Base-by-base conservation (phyloP, 2,888 invertebrate genomes). In the Tipula lateralis region DNA sequence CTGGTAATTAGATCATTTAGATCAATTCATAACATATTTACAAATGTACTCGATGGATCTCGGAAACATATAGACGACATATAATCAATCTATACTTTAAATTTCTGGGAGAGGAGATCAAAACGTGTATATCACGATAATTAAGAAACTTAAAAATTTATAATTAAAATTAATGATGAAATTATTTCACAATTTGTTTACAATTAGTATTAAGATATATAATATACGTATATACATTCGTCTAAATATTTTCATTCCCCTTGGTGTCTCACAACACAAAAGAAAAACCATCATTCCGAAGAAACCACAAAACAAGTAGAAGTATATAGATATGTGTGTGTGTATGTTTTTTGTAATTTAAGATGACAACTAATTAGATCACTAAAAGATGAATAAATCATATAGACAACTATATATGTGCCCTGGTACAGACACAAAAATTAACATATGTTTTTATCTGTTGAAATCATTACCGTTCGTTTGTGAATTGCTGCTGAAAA, bases 341-440 rank as follows among this genome's bases (percentile, higher is more conserved):
- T n/a, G 0, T 16, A 44, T 16, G n/a, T 44, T 3, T 66, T 9
- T 19, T 66, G 66, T 66, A 66, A 66, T 66, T 66, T 66, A 66
- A 66, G 66, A 66, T 66, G 66, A 66, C 66, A 66, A 66, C 66
- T 66, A 66, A 66, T 66, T 66, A 66, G 66, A 66, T 66, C 66
- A 66, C 66, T 66, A 66, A 66, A 66, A 66, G 24, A 66, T 66
- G 66, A 66, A 66, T 66, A 66, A 66, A 66, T 66, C 66, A 66
- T 66, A 66, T 1, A 66, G 66, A 24, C 66, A 66, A 66, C 66
- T 50, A 50, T 66, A 24, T 66, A 66, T 66, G 66, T 24, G 19
- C 9, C 24, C 66, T 0, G n/a, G 7, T 66, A 24, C 12, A 66
- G 66, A 66, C 66, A 66, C 7, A 66, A 36, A 66, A 24, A 6